Percentiles rank a stretch among this genome's conserved stretches.
phyloP scores from a whole-genome alignment of 2,797 vertebrate species.

The Carapus acus region DNA sequence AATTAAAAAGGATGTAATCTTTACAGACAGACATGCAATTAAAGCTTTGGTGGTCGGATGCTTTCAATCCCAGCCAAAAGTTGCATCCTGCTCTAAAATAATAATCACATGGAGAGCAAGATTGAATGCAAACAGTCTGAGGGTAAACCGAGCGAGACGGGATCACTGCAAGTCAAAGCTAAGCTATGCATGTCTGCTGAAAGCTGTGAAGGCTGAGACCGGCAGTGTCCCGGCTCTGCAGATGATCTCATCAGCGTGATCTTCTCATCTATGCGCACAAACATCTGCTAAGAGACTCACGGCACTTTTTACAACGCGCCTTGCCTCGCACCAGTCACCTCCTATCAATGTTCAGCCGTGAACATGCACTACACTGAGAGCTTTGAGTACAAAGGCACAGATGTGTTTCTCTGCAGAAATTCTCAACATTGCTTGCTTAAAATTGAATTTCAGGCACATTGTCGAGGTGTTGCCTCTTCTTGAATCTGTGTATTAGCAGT shows the following conservation, averaged over 20 bases:
- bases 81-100: slow-evolving; percentile 27
- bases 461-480: background rate
- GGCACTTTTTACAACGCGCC: slow-evolving; percentile 6
- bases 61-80: slow-evolving; percentile 35
- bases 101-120: slow-evolving; percentile 22
- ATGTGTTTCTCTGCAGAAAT: background rate
- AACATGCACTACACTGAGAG: background rate
- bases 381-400: background rate
- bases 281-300: slow-evolving; percentile 31
- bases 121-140: slow-evolving; percentile 40
- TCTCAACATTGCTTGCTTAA: background rate
- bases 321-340: slow-evolving; percentile 7
- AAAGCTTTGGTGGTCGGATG: slow-evolving; percentile 36
- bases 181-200: slow-evolving; percentile 22
- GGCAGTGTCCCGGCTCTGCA: slow-evolving; percentile 1
- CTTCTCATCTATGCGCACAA: slow-evolving; percentile 10
- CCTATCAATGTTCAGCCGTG: background rate
- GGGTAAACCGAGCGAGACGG: slow-evolving; percentile 21
- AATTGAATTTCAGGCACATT: background rate
- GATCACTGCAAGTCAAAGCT: slow-evolving; percentile 7
- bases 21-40: slow-evolving; percentile 33
- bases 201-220: slow-evolving; percentile 4
- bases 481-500: background rate
- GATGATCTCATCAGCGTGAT: slow-evolving; percentile 34
- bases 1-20: slow-evolving; percentile 38